Conservation (phyloP, 2,797 vertebrate genomes). For the Hypotaenidia okinawae region DNA sequence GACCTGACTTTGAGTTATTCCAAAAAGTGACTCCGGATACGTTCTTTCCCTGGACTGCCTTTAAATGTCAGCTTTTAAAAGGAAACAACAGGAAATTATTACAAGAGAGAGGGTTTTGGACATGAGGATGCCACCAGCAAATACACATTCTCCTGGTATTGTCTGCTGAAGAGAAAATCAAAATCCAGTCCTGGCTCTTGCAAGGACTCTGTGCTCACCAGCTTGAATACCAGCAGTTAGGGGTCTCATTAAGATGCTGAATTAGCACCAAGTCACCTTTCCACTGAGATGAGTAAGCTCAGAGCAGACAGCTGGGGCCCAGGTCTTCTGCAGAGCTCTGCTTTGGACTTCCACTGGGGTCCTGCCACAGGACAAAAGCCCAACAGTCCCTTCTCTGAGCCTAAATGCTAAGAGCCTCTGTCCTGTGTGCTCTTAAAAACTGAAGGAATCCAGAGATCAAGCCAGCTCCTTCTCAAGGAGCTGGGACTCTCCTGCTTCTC, state of each 20-base stretch:
- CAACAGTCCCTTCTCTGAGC: neutral
- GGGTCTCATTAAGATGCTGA: neutral
- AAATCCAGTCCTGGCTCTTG: neutral
- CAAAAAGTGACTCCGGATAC: neutral
- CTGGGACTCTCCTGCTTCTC: neutral
- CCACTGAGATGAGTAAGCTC: neutral
- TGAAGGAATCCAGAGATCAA: neutral
- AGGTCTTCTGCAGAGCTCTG: neutral
- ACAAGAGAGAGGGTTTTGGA: neutral
- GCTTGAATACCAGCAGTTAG: accelerated
- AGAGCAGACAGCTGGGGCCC: neutral
- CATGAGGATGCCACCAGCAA: neutral
- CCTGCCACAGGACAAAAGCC: neutral
- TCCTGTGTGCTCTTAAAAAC: neutral
- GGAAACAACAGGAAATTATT: neutral
- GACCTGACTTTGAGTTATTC: neutral
- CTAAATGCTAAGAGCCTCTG: neutral
- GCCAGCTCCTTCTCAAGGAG: neutral
- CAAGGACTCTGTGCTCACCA: neutral
- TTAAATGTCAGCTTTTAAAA: neutral
- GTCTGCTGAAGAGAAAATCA: neutral
- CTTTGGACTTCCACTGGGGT: neutral
- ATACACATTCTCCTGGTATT: accelerated
- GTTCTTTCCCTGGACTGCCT: neutral
- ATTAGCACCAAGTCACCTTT: neutral